Conservation (phyloP, 92 coral and sea anemone species). For the Diadumene lineata region DNA sequence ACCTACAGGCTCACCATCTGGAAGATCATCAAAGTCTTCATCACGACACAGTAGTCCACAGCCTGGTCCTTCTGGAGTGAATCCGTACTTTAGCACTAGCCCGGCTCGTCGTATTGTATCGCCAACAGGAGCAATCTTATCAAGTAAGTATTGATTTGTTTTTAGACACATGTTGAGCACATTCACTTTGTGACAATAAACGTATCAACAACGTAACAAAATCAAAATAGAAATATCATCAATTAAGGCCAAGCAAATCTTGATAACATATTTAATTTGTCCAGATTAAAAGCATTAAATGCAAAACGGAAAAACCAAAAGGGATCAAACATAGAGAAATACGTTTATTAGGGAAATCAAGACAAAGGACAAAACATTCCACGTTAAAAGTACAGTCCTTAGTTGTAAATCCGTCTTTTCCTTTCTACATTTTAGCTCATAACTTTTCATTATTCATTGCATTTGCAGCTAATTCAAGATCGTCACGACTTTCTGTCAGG, state of each 20-base stretch:
- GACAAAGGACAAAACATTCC: too few relatives aligned
- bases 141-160: background rate
- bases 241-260: too few relatives aligned
- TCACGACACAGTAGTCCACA: background rate
- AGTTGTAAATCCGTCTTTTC: background rate
- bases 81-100: background rate
- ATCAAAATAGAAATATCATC: too few relatives aligned
- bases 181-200: background rate
- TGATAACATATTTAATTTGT: too few relatives aligned
- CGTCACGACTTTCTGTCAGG: background rate
- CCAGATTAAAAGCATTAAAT: too few relatives aligned
- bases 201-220: background rate
- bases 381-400: too few relatives aligned
- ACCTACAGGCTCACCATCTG: background rate
- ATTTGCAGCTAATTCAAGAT: background rate
- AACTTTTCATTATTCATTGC: background rate
- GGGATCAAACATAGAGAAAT: too few relatives aligned
- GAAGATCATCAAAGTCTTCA: background rate
- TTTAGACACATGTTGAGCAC: background rate
- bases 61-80: background rate
- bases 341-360: too few relatives aligned
- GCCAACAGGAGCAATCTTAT: background rate
- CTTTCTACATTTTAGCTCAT: background rate
- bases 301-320: too few relatives aligned
- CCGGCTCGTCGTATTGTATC: background rate